These are phyloP conservation scores for Fundulus diaphanus DNA, from an alignment of 2,797 vertebrate species.

Conservation along the genomic window DNA sequence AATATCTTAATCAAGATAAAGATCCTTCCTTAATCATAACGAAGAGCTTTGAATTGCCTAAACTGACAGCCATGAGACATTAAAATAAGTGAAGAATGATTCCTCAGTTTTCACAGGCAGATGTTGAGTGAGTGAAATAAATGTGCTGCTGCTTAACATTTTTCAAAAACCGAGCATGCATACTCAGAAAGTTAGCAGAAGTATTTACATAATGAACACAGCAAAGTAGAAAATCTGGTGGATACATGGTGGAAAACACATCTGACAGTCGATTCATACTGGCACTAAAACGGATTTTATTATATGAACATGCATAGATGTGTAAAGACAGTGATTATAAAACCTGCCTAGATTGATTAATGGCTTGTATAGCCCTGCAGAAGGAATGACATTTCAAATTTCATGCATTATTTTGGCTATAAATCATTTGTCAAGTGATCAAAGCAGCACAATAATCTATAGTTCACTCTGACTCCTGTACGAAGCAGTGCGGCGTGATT, in stretches of 20 bases:
- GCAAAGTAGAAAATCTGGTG: not conserved
- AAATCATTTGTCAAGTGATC: conserved; percentile 13
- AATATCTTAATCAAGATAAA: conserved; percentile 24
- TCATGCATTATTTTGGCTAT: not conserved
- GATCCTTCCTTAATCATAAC: conserved; percentile 22
- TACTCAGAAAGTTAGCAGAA: conserved; percentile 8
- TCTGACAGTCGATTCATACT: conserved; percentile 7
- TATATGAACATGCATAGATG: not conserved
- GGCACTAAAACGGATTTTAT: not conserved
- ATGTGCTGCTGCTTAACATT: conserved; percentile 16
- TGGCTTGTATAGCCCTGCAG: not conserved
- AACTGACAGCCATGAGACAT: conserved; percentile 29
- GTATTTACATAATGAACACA: conserved; percentile 11
- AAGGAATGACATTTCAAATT: conserved; percentile 13
- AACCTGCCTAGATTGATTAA: conserved; percentile 13
- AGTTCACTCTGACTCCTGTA: not conserved
- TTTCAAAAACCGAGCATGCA: conserved; percentile 2
- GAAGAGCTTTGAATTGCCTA: conserved; percentile 6
- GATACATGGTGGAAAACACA: not conserved
- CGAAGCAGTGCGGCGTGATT: conserved; percentile 30
- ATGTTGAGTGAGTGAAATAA: conserved; percentile 22
- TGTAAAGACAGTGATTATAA: not conserved
- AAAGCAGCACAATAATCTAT: conserved; percentile 16
- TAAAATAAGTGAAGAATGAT: conserved; percentile 27
- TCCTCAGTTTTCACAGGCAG: conserved; percentile 9